Conservation (phyloP, 1,140 invertebrate genomes). For the Drosophila teissieri region DNA sequence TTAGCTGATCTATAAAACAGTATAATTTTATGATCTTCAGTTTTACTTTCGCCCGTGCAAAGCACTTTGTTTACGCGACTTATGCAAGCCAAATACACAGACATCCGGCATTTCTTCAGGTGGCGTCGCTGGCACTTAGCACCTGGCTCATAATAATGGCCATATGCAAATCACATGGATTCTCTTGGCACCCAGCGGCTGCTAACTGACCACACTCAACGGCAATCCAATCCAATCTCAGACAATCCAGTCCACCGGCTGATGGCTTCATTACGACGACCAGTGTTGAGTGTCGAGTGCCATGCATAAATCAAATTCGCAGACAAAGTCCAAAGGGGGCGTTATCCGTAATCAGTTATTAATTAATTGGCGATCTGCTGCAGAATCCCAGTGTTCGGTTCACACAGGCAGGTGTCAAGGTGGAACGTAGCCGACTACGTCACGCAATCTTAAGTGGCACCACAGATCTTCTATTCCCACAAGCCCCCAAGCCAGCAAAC, state of each 20-base stretch:
- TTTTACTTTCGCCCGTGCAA: too few relatives aligned
- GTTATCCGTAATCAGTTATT: not conserved
- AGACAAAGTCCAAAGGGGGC: conserved; percentile 1
- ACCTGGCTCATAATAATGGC: conserved; percentile 17
- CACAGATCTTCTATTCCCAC: conserved; percentile 4
- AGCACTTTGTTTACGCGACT: not conserved
- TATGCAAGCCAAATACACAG: not conserved
- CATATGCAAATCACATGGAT: conserved; percentile 24
- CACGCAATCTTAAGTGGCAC: conserved; percentile 8
- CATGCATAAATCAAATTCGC: conserved; percentile 24
- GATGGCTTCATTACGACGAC: conserved; percentile 25
- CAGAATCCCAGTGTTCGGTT: conserved; percentile 6
- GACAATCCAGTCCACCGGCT: not conserved
- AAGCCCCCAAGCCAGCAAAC: not conserved
- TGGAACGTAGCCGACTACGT: conserved; percentile 2
- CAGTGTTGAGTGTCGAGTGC: not conserved
- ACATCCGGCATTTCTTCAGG: conserved; percentile 26
- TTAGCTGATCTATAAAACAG: too few relatives aligned
- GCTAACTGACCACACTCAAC: conserved; percentile 45
- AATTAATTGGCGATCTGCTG: not conserved
- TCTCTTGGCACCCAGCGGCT: conserved; percentile 10
- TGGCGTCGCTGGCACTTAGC: conserved; percentile 11
- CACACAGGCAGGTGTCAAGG: conserved; percentile 32
- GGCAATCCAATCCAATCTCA: not conserved
- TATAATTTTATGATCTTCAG: too few relatives aligned